phyloP scores from a whole-genome alignment of 2,888 invertebrate genomes.

The Drosophila greeni region DNA sequence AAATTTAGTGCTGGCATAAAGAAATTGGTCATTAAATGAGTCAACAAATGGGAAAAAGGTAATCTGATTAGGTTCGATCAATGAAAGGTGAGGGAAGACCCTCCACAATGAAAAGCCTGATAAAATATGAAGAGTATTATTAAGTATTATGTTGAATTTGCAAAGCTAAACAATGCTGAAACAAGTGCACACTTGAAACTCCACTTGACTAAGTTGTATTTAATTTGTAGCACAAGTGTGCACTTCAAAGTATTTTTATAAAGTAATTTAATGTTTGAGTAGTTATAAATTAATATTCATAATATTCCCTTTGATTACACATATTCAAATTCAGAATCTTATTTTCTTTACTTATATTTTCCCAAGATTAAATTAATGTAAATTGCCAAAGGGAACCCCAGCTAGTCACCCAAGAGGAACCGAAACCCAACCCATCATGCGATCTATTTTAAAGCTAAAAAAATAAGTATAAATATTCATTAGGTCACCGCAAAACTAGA shows the following conservation, averaged over 20 bases:
- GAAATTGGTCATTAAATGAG: slow-evolving; percentile 29
- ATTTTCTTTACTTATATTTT: slow-evolving; percentile 4
- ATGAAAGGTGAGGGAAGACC: neutral
- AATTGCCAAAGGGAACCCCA: slow-evolving; percentile 10
- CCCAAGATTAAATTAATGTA: slow-evolving; percentile 25
- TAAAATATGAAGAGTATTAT: neutral
- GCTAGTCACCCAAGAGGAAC: slow-evolving; percentile 32
- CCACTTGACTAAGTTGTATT: neutral
- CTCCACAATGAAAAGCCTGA: slow-evolving; percentile 6
- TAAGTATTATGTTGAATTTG: too few species aligned
- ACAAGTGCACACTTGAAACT: neutral
- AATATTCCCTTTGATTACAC: neutral
- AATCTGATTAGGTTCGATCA: slow-evolving; percentile 6
- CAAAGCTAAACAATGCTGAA: neutral
- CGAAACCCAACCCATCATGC: neutral
- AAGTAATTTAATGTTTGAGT: neutral
- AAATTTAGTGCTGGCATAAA: slow-evolving; percentile 23
- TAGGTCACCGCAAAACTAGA: slow-evolving; percentile 17
- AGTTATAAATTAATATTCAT: neutral
- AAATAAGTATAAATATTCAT: slow-evolving; percentile 29
- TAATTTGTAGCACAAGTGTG: neutral
- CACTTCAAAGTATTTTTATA: neutral
- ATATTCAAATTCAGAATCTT: neutral
- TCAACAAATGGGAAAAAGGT: neutral
- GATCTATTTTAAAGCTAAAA: slow-evolving; percentile 1